These are phyloP conservation scores for Scaptomyza reducta DNA, from an alignment of 2,888 invertebrate species.

Conservation along the genomic window DNA sequence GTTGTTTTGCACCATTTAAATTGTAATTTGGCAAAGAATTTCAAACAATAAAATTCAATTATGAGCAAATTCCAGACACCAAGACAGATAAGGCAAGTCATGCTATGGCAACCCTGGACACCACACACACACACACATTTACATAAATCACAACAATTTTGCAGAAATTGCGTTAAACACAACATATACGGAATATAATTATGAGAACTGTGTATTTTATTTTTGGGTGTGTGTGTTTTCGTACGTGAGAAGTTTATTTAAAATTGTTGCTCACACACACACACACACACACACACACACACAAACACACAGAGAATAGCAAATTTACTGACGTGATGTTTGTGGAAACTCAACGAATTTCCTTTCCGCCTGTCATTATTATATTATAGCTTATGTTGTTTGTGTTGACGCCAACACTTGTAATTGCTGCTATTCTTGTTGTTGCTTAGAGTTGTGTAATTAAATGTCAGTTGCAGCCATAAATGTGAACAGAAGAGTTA, in stretches of 20 bases:
- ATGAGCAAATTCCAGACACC: conserved; percentile 30
- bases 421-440: neutral
- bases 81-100: neutral
- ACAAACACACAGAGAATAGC: neutral
- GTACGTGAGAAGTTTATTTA: conserved; percentile 27
- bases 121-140: neutral
- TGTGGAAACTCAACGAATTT: conserved; percentile 24
- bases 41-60: conserved; percentile 64
- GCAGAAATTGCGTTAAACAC: conserved; percentile 36
- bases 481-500: neutral
- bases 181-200: conserved; percentile 50
- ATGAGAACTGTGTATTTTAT: conserved; percentile 2
- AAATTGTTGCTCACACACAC: conserved; percentile 11
- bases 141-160: conserved; percentile 49
- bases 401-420: conserved; percentile 18
- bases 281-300: neutral
- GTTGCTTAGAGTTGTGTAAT: conserved; percentile 19
- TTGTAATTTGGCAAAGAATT: conserved; percentile 67
- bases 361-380: conserved; percentile 30
- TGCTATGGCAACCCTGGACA: conserved; percentile 22
- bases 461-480: conserved; percentile 19
- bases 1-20: conserved; percentile 39
- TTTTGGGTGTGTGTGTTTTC: neutral
- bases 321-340: conserved; percentile 21
- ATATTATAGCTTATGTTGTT: conserved; percentile 21